These are phyloP conservation scores for Setophaga petechia DNA, from an alignment of 2,113 vertebrate species.

Conservation along the genomic window DNA sequence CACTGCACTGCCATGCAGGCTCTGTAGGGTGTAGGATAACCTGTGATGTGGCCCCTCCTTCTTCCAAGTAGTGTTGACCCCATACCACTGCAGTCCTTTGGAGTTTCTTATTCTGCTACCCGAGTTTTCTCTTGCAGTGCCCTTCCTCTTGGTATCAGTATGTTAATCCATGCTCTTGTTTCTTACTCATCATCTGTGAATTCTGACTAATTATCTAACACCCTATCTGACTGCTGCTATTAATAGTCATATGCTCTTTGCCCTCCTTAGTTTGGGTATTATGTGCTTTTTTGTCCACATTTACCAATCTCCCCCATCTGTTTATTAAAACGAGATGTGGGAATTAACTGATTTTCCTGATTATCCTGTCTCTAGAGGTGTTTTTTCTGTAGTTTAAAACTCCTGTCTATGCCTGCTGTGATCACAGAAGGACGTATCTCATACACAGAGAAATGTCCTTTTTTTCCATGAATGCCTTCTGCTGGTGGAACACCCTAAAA, in stretches of 20 bases:
- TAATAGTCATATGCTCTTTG: not conserved
- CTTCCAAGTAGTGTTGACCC: not conserved
- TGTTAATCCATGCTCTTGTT: not conserved
- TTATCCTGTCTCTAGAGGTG: not conserved
- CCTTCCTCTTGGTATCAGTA: not conserved
- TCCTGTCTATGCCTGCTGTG: not conserved
- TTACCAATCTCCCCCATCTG: not conserved
- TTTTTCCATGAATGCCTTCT: not conserved
- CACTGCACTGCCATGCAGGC: not conserved
- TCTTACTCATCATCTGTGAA: not conserved
- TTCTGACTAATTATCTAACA: not conserved
- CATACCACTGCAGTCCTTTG: not conserved
- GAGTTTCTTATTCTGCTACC: not conserved
- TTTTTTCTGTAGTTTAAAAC: not conserved
- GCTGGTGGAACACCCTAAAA: not conserved
- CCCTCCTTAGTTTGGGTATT: not conserved
- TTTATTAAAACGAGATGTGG: conserved; percentile 23
- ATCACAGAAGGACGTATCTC: not conserved
- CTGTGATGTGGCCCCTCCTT: not conserved
- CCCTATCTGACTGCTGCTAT: not conserved
- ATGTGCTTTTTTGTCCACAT: not conserved
- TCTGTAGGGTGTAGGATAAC: not conserved
- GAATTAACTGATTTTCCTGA: conserved; percentile 6
- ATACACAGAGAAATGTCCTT: not conserved
- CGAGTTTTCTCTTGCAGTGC: not conserved